A percentile compares a stretch with the other conserved stretches of the same genome.
phyloP scores from a whole-genome alignment of 2,797 vertebrate genomes.

The Pithecia hirsuta region DNA sequence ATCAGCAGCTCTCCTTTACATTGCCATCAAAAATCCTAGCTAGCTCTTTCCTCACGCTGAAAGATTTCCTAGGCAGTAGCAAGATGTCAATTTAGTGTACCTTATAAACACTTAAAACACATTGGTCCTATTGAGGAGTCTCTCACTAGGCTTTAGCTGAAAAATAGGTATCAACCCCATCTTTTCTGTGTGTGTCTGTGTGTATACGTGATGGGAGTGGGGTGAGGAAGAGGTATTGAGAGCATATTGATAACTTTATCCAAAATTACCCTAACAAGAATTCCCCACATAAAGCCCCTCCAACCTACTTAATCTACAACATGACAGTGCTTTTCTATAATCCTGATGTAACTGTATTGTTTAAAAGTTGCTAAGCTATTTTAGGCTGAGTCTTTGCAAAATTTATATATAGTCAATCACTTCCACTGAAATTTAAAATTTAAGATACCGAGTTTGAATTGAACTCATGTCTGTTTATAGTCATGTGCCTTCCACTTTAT shows the following conservation, averaged over 20 bases:
- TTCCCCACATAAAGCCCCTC: background rate
- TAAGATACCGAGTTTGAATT: background rate
- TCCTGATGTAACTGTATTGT: background rate
- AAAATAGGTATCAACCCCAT: background rate
- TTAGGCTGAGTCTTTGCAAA: background rate
- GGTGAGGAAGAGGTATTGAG: background rate
- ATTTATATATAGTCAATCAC: background rate
- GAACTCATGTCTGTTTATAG: background rate
- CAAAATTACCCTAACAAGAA: background rate
- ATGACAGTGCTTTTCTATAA: background rate
- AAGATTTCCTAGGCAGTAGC: background rate
- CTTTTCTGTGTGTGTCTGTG: background rate
- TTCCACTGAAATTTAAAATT: constrained; percentile 1
- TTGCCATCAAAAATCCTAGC: background rate
- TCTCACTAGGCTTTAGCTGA: background rate
- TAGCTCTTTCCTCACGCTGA: too few species aligned
- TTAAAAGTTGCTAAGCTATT: background rate
- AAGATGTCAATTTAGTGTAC: background rate
- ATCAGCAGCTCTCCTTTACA: background rate
- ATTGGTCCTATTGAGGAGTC: background rate
- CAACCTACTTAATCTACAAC: background rate
- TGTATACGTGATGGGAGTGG: rapidly evolving
- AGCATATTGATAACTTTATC: background rate
- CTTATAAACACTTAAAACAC: background rate
- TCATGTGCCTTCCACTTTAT: background rate